A percentile compares a stretch with the other conserved stretches of the same genome.
Evolutionary conservation across 2,888 invertebrate species (phyloP).

Genomic region (Sminthurides aquaticus): DNA sequence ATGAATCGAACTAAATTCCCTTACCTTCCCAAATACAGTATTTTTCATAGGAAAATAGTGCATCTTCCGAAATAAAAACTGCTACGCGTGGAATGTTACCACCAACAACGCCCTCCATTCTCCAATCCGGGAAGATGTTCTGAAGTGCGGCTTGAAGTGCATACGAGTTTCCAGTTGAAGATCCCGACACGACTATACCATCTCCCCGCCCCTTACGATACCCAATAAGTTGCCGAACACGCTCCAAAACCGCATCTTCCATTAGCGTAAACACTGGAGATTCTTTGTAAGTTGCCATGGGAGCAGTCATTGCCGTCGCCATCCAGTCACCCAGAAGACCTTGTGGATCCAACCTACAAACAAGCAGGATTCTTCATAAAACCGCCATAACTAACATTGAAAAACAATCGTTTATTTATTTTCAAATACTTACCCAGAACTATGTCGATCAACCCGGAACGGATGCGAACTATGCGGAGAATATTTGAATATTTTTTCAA

Average conservation of each 20-base stretch:
- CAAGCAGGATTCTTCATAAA: no score
- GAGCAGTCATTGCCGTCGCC: conserved; percentile 11
- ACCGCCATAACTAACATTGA: background rate
- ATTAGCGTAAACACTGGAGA: conserved; percentile 26
- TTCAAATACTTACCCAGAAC: conserved; percentile 2
- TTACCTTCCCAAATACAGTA: conserved; percentile 8
- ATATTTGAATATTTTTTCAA: conserved; percentile 14
- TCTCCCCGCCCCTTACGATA: conserved; percentile 14
- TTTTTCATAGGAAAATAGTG: background rate
- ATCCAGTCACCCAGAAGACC: conserved; percentile 25
- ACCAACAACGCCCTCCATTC: background rate
- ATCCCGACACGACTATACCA: conserved; percentile 8
- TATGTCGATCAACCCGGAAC: conserved; percentile 10
- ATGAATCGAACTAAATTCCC: no score
- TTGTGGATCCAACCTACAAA: conserved; percentile 21
- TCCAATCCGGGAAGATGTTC: conserved; percentile 2
- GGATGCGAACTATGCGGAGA: conserved; percentile 17
- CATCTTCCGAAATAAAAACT: conserved; percentile 7
- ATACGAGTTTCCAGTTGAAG: conserved; percentile 9
- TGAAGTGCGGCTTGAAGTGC: conserved; percentile 13
- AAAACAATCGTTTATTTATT: background rate
- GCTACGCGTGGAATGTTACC: background rate
- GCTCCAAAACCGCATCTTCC: conserved; percentile 13
- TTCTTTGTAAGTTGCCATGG: conserved; percentile 10
- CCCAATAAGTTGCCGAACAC: conserved; percentile 5